A percentile compares a stretch with the other conserved stretches of the same genome.
These are phyloP conservation scores for Camelus dromedarius DNA, from an alignment of 2,113 vertebrate species.

Conservation along the genomic window DNA sequence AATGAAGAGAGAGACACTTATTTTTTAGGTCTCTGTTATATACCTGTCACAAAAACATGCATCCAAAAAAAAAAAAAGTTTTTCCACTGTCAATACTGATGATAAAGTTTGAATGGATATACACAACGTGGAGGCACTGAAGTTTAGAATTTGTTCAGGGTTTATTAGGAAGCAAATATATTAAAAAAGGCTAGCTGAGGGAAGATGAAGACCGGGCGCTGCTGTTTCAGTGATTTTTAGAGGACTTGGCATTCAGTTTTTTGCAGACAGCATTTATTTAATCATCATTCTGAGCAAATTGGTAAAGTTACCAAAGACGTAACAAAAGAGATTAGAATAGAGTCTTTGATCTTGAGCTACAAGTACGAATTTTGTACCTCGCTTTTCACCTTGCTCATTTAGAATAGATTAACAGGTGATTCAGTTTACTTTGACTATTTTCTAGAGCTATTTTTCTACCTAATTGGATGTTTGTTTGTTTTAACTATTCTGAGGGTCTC, in stretches of 20 bases:
- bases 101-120: not conserved
- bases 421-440: conserved; percentile 19
- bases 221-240: conserved; percentile 86
- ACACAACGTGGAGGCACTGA: not conserved
- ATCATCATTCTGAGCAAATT: conserved; percentile 73
- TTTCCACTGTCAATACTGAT: not conserved
- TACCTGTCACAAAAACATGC: not conserved
- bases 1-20: not conserved
- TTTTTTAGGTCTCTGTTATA: not conserved
- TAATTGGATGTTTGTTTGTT: not conserved
- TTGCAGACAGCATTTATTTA: conserved; percentile 83
- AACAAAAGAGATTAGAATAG: conserved; percentile 85
- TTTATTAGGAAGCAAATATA: not conserved
- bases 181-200: conserved; percentile 66
- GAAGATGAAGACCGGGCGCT: conserved; percentile 79
- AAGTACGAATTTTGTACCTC: not conserved
- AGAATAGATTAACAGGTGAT: not conserved
- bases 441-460: not conserved
- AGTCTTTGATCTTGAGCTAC: not conserved
- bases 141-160: not conserved
- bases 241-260: conserved; percentile 82
- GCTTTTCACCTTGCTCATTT: not conserved
- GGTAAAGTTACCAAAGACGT: conserved; percentile 78
- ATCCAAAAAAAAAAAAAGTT: not conserved
- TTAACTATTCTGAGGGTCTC: not conserved